Evolutionary conservation across 2,888 invertebrate species (phyloP).

Genomic region (Drosophila paramelanica): DNA sequence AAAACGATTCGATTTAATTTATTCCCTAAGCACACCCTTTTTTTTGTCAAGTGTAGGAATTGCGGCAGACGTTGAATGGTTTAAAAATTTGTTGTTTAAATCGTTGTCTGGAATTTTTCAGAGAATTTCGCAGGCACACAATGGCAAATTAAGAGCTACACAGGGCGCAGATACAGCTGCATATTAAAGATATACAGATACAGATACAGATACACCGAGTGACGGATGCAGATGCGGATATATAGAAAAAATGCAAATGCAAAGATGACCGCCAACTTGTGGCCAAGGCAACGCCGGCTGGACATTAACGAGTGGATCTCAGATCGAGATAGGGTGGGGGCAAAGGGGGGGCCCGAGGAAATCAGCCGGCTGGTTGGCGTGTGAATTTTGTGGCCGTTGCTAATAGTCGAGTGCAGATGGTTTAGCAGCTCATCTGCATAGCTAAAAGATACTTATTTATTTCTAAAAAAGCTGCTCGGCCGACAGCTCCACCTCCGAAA

Average conservation of each 20-base stretch:
- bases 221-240: constrained; percentile 15
- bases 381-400: constrained; percentile 33
- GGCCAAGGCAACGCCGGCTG: constrained; percentile 17
- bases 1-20: neutral
- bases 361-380: constrained; percentile 12
- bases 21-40: too few relatives aligned
- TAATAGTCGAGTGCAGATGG: too few relatives aligned
- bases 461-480: constrained; percentile 6
- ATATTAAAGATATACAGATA: constrained; percentile 10
- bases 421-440: constrained; percentile 43
- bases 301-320: constrained; percentile 4
- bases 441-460: constrained; percentile 28
- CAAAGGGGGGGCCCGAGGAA: neutral
- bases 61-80: constrained; percentile 27
- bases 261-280: constrained; percentile 31
- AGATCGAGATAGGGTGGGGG: neutral
- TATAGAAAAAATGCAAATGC: constrained; percentile 24
- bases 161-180: constrained; percentile 18
- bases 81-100: constrained; percentile 25
- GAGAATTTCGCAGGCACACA: constrained; percentile 53
- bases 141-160: constrained; percentile 56
- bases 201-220: constrained; percentile 9
- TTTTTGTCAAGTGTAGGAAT: constrained; percentile 44
- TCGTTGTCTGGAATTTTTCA: constrained; percentile 55
- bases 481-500: constrained; percentile 42